Evolutionary conservation across 2,888 invertebrate genomes (phyloP), one percentile per base, ranked within the genome.

Genomic region (Psococerastis gibbosa): DNA sequence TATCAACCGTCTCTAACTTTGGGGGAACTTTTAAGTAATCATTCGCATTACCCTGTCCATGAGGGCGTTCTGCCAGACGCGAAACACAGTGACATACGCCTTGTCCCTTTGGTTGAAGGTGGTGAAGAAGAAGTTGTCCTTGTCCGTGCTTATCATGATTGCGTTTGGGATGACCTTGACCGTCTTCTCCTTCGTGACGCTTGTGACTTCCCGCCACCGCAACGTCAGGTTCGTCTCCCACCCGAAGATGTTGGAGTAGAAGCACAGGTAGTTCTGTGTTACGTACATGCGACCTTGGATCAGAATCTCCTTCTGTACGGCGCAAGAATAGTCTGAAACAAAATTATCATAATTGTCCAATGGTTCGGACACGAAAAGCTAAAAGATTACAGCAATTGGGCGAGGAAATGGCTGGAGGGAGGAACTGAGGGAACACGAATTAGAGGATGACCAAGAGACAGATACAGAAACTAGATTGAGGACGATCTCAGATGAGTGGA

Each of bases 181-280:
- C 1, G 89, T 89, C 67, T 87, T 88, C 63, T 91, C 91, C 66
- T 95, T 95, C 33, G 91, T 91, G 59, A 97, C 85, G 42, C 84
- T 76, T 4, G 83, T 80, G 47, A 97, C 83, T 55, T 94, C 91
- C 59, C 81, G 84, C 78, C 88, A 88, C 52, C 77, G 75, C 43
- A 94, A 70, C 43, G 74, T 76, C 49, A 92, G 67, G 58, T 71
- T 73, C 4, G 91, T 94, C 65, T 94, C 92, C 92, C 92, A 95
- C 55, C 88, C 78, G 62, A 97, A 91, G 58, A 97, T 94, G 63
- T 91, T 95, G 17, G 95, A 92, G 68, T 95, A 85, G 68, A 97
- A 97, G 62, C 94, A 94, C 47, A 95, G 71, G 69, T 84, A 89
- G 63, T 85, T 85, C 66, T 89, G 89, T 1, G 94, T 88, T 41